Evolutionary conservation across 2,888 invertebrate genomes (phyloP), one percentile per base, ranked within the genome.

Genomic region (Eremobia ochroleuca): DNA sequence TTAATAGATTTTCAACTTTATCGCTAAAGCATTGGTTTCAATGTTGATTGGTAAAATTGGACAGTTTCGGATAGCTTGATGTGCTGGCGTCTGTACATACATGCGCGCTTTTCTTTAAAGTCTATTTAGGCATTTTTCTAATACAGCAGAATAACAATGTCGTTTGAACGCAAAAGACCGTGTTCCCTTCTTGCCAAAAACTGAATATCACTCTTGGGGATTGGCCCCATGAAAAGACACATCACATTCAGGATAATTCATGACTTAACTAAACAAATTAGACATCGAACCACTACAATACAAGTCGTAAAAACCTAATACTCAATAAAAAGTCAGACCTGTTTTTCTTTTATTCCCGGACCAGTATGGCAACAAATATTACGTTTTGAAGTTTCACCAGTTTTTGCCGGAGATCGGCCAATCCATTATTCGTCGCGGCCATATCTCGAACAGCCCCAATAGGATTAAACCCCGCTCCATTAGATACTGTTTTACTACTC

Each of bases 401-500:
- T 92, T 92, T 91, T 89, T 87, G 86, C 86, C 87, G 86, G 91
- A 93, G 93, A 94, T 93, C 92, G 88, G 78, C 91, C 92, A 93
- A 94, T 94, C 93, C 94, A 94, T 95, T 95, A 94, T 94, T 93
- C 92, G 92, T 90, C 89, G 91, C 85, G 87, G 89, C 93, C 91
- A 94, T 94, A 94, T 94, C 94, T 92, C 88, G 88, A 92, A 92
- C 92, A 91, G 91, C 92, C 91, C 90, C 92, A 93, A 94, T 93
- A 92, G 93, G 93, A 95, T 95, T 94, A 94, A 91, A 91, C 89
- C 90, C 86, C 90, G 89, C 91, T 93, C 94, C 92, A 94, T 95
- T 95, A 93, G 92, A 92, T 92, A 92, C 92, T 93, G 93, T 93
- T 95, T 94, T 94, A 94, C 92, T 94, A 93, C 93, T 94, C 93